phyloP scores from a whole-genome alignment of 2,113 vertebrate species.

The Monopterus albus region DNA sequence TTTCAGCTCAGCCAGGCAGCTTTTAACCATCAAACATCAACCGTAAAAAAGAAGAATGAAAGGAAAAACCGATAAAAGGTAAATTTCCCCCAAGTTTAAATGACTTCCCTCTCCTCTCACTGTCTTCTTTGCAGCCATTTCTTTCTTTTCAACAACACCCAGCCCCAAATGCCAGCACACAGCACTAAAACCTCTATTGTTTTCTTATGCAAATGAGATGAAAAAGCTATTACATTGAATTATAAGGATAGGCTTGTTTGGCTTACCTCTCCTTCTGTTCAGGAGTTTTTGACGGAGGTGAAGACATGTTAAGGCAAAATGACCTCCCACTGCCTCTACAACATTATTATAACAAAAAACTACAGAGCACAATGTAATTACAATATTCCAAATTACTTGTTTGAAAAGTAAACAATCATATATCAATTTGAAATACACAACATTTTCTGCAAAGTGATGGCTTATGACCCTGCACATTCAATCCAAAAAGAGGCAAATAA shows the following conservation, averaged over 20 bases:
- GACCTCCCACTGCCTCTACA: slow-evolving; percentile 26
- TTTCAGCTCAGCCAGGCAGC: slow-evolving; percentile 37
- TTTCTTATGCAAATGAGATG: slow-evolving; percentile 55
- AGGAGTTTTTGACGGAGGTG: slow-evolving; percentile 24
- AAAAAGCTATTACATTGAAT: slow-evolving; percentile 70
- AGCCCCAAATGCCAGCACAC: not conserved
- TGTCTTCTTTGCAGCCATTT: not conserved
- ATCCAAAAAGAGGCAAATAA: not conserved
- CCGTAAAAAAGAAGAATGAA: slow-evolving; percentile 33
- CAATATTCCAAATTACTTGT: not conserved
- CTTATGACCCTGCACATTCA: not conserved
- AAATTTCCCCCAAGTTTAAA: slow-evolving; percentile 67
- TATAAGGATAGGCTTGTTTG: slow-evolving; percentile 50
- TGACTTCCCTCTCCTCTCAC: slow-evolving; percentile 27
- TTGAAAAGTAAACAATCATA: not conserved
- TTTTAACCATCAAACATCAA: slow-evolving; percentile 59
- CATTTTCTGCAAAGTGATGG: not conserved
- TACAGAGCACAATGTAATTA: not conserved
- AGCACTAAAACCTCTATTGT: not conserved
- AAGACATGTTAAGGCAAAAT: slow-evolving; percentile 25
- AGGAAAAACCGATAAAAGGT: slow-evolving; percentile 57
- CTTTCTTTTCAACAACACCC: not conserved
- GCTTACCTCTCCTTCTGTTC: slow-evolving; percentile 36
- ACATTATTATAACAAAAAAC: slow-evolving; percentile 14
- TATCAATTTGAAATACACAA: not conserved